Percentiles rank a stretch among this genome's conserved stretches.
phyloP scores from a whole-genome alignment of 2,797 vertebrate genomes.

The Basileuterus tristriatus region DNA sequence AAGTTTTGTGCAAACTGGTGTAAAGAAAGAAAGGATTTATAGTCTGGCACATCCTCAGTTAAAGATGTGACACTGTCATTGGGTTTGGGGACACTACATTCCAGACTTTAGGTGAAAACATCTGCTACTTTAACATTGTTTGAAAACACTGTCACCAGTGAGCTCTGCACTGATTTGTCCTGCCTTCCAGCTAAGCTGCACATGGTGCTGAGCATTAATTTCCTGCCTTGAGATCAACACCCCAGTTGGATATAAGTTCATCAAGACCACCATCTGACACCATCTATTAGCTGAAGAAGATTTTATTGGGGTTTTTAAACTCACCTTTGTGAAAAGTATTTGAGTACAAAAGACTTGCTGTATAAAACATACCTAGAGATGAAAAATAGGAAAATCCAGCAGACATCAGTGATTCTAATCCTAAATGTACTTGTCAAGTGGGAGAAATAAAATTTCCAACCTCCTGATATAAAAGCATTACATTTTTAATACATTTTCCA shows the following conservation, averaged over 20 bases:
- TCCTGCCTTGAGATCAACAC: slow-evolving; percentile 67
- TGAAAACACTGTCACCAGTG: slow-evolving; percentile 45
- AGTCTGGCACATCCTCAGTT: slow-evolving; percentile 26
- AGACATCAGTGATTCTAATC: background rate
- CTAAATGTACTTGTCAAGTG: background rate
- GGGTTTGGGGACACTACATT: slow-evolving; percentile 36
- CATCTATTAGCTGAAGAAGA: background rate
- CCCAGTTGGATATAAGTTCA: background rate
- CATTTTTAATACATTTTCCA: background rate
- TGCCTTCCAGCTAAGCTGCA: slow-evolving; percentile 34
- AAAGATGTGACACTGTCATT: background rate
- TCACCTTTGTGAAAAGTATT: background rate
- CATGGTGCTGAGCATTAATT: slow-evolving; percentile 50
- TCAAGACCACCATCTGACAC: background rate
- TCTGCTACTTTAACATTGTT: slow-evolving; percentile 37
- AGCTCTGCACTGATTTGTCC: slow-evolving; percentile 32
- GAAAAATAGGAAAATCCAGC: background rate
- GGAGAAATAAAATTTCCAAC: background rate
- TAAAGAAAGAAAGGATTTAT: slow-evolving; percentile 4
- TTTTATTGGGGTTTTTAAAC: background rate
- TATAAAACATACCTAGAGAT: background rate
- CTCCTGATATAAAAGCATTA: background rate
- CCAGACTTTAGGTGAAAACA: slow-evolving; percentile 61
- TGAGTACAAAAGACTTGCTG: background rate
- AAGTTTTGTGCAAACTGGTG: background rate